Percentiles rank a stretch among this genome's conserved stretches.
Evolutionary conservation across 2,113 vertebrate genomes (phyloP).

Genomic region (Halichoerus grypus): DNA sequence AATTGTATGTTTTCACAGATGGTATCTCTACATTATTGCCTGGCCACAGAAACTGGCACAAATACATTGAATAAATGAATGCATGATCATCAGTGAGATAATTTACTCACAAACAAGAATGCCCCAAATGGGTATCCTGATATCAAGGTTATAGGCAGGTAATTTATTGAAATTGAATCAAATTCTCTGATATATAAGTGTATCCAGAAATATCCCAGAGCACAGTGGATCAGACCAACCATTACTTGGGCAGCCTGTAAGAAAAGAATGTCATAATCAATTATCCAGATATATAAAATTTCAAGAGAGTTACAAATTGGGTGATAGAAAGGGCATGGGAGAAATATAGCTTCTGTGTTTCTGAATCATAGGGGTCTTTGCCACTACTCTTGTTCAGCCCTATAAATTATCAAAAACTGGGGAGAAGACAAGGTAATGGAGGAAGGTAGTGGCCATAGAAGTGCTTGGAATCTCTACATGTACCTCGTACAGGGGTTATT

Average conservation of each 20-base stretch:
- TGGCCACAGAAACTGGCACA: background rate
- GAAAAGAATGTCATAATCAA: background rate
- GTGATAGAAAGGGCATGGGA: background rate
- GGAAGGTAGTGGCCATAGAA: background rate
- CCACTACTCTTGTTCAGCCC: background rate
- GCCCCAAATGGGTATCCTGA: slow-evolving; percentile 26
- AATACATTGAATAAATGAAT: background rate
- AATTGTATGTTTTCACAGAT: background rate
- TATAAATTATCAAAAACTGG: background rate
- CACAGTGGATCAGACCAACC: background rate
- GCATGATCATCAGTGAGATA: no score
- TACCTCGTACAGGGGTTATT: background rate
- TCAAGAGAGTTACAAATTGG: background rate
- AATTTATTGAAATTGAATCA: background rate
- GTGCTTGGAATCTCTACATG: background rate
- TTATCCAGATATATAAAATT: background rate
- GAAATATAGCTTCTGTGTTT: background rate
- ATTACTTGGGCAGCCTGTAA: slow-evolving; percentile 52
- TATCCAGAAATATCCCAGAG: slow-evolving; percentile 38
- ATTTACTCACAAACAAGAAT: slow-evolving; percentile 29
- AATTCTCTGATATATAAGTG: background rate
- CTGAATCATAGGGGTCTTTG: background rate
- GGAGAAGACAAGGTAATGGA: background rate
- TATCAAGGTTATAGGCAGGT: background rate
- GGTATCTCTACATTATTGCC: background rate